Evolutionary conservation across 2,888 invertebrate genomes (phyloP).

Genomic region (Venusia cambrica): DNA sequence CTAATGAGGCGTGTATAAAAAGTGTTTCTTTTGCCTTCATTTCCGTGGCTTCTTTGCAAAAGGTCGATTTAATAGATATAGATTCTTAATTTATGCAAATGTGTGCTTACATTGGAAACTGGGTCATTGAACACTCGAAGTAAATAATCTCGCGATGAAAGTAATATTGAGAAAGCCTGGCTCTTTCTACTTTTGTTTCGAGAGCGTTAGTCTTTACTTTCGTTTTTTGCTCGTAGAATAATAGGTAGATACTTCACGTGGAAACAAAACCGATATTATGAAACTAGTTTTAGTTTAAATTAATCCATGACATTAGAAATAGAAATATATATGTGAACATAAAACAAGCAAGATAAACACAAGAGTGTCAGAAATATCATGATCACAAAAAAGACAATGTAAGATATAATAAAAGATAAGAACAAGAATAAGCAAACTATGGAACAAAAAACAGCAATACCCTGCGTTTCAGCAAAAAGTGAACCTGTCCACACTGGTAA

Average conservation of each 20-base stretch:
- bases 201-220: neutral
- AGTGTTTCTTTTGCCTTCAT: slow-evolving; percentile 39
- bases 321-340: no score
- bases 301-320: no score
- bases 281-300: no score
- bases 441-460: no score
- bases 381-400: no score
- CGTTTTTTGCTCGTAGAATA: neutral
- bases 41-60: slow-evolving; percentile 33
- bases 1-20: slow-evolving; percentile 47
- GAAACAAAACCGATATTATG: no score
- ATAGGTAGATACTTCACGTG: neutral
- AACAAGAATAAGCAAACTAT: no score
- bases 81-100: slow-evolving; percentile 27
- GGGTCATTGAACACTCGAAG: slow-evolving; percentile 4
- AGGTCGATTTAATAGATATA: slow-evolving; percentile 42
- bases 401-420: no score
- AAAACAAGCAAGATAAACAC: no score
- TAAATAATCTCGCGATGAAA: neutral
- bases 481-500: no score
- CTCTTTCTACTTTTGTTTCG: neutral
- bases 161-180: neutral
- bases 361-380: no score
- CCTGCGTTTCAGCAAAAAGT: no score
- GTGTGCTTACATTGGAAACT: slow-evolving; percentile 6